phyloP scores from a whole-genome alignment of 2,888 invertebrate genomes.

The Torymus auratus region DNA sequence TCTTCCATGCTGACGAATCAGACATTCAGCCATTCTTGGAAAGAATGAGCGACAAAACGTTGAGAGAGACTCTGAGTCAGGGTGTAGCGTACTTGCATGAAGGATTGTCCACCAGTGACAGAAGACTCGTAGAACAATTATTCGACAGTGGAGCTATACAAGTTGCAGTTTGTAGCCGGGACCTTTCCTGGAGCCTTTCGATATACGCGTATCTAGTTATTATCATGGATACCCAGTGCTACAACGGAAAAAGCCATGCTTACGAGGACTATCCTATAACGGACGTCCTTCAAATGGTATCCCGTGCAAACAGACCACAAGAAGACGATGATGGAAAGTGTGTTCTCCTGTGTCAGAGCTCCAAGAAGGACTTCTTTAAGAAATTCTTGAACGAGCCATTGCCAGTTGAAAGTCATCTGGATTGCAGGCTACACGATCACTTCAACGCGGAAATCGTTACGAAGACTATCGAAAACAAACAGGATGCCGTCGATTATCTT shows the following conservation, averaged over 20 bases:
- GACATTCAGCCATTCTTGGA: conserved; percentile 93
- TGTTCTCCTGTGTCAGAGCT: conserved; percentile 96
- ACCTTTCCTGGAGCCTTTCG: conserved; percentile 94
- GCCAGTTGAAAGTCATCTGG: conserved; percentile 98
- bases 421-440: conserved; percentile 98
- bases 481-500: conserved; percentile 99
- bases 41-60: conserved; percentile 91
- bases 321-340: conserved; percentile 96
- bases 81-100: conserved; percentile 99
- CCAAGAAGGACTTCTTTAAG: conserved; percentile 99
- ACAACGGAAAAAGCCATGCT: conserved; percentile 83
- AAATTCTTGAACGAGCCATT: conserved; percentile 98
- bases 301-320: conserved; percentile 94
- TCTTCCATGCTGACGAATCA: conserved; percentile 91
- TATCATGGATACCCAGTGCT: conserved; percentile 95
- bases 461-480: conserved; percentile 99
- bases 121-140: conserved; percentile 93
- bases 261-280: conserved; percentile 99
- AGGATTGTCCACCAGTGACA: conserved; percentile 90
- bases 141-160: conserved; percentile 95
- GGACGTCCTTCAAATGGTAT: conserved; percentile 98
- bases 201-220: conserved; percentile 96
- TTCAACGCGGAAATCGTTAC: conserved; percentile 99
- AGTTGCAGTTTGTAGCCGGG: conserved; percentile 93
- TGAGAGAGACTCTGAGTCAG: conserved; percentile 93